These are phyloP conservation scores for Mesorhabditis spiculigera DNA, from an alignment of 2,888 invertebrate genomes.

Conservation along the genomic window DNA sequence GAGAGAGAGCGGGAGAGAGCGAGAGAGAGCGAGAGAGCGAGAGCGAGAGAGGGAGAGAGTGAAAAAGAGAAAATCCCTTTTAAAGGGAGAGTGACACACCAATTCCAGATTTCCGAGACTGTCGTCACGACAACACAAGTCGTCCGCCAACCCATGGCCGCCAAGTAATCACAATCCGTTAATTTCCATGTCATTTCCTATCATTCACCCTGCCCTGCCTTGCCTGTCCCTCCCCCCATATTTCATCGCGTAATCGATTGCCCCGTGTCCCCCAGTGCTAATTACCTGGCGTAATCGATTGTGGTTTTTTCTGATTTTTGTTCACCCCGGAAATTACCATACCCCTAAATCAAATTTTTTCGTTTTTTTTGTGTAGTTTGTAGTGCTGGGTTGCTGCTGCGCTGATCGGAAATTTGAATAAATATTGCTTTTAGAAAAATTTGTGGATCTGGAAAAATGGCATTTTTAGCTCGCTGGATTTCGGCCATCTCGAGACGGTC, in stretches of 20 bases:
- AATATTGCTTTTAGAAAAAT: not conserved
- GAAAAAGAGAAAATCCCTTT: not conserved
- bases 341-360: not conserved
- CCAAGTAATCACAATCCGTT: not conserved
- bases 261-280: no score
- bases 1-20: not conserved
- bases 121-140: not conserved
- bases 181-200: no score
- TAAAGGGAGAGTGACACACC: not conserved
- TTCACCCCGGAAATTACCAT: not conserved
- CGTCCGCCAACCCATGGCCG: not conserved
- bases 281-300: no score
- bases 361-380: not conserved
- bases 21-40: not conserved
- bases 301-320: no score
- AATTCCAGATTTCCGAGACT: not conserved
- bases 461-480: not conserved
- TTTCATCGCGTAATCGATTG: no score
- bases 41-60: not conserved
- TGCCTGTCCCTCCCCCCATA: no score
- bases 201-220: no score
- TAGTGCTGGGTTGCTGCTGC: not conserved
- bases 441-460: not conserved
- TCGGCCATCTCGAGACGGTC: slow-evolving; percentile 1
- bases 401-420: not conserved